Evolutionary conservation across 2,888 invertebrate genomes (phyloP).

Genomic region (Latrodectus elegans): DNA sequence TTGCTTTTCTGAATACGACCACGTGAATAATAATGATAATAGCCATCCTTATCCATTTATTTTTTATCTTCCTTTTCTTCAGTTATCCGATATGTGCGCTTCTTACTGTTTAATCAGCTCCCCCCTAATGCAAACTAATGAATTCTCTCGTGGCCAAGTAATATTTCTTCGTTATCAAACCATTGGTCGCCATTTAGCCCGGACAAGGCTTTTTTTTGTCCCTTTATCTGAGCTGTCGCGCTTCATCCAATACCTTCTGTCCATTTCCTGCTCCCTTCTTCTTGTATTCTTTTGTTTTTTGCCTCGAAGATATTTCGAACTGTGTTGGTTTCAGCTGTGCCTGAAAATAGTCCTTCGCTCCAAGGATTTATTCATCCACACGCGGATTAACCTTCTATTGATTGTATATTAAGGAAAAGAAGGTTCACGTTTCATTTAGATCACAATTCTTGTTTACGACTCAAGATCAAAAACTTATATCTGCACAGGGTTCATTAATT

Average conservation of each 20-base stretch:
- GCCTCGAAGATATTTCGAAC: no score
- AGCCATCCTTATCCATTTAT: not conserved
- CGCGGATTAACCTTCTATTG: no score
- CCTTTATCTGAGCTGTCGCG: not conserved
- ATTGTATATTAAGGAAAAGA: no score
- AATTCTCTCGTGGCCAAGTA: not conserved
- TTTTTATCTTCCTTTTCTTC: not conserved
- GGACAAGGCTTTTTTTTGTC: not conserved
- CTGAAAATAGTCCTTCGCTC: no score
- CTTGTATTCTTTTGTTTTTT: no score
- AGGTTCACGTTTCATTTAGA: no score
- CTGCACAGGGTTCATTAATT: no score
- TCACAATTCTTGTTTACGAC: no score
- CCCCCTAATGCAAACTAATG: slow-evolving; percentile 33
- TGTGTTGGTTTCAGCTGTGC: no score
- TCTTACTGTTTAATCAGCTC: not conserved
- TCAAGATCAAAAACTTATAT: no score
- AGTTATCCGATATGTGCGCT: not conserved
- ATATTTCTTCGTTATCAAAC: slow-evolving; percentile 21
- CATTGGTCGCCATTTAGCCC: slow-evolving; percentile 1
- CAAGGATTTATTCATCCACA: no score
- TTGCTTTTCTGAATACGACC: no score
- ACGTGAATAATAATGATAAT: not conserved
- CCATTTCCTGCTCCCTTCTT: not conserved
- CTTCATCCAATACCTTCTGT: not conserved